Evolutionary conservation across 2,888 invertebrate species (phyloP).

Genomic region (Leucophora obtusa): DNA sequence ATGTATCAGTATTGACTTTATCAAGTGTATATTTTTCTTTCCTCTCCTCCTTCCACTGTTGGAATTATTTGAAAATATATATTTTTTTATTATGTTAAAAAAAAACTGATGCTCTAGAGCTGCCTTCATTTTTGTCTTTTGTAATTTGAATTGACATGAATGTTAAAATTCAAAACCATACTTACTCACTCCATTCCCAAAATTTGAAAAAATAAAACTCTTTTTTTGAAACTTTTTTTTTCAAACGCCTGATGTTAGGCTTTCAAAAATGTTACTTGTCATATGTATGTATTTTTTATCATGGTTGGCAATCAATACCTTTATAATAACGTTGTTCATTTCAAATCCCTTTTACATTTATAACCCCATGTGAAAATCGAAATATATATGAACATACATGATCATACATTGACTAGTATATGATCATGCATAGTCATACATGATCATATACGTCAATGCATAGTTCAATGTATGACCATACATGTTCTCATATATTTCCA

Average conservation of each 20-base stretch:
- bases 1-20: slow-evolving; percentile 63
- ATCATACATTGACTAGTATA: no score
- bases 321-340: no score
- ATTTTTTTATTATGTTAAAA: slow-evolving; percentile 19
- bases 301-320: no score
- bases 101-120: slow-evolving; percentile 8
- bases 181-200: slow-evolving; percentile 46
- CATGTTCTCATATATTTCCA: no score
- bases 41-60: not conserved
- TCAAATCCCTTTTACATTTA: no score
- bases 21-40: slow-evolving; percentile 60
- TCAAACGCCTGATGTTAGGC: slow-evolving; percentile 57
- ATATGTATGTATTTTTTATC: slow-evolving; percentile 3
- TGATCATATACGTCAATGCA: no score
- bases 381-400: no score
- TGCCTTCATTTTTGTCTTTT: slow-evolving; percentile 62
- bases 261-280: slow-evolving; percentile 23
- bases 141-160: slow-evolving; percentile 66
- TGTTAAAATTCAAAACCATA: slow-evolving; percentile 64
- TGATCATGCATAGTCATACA: no score
- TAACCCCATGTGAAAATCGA: no score
- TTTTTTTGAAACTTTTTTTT: slow-evolving; percentile 37
- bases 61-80: not conserved
- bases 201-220: slow-evolving; percentile 7
- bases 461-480: no score